Evolutionary conservation across 2,113 vertebrate genomes (phyloP), one percentile per base, ranked within the genome.

Genomic region (Corythornis madagascariensis): DNA sequence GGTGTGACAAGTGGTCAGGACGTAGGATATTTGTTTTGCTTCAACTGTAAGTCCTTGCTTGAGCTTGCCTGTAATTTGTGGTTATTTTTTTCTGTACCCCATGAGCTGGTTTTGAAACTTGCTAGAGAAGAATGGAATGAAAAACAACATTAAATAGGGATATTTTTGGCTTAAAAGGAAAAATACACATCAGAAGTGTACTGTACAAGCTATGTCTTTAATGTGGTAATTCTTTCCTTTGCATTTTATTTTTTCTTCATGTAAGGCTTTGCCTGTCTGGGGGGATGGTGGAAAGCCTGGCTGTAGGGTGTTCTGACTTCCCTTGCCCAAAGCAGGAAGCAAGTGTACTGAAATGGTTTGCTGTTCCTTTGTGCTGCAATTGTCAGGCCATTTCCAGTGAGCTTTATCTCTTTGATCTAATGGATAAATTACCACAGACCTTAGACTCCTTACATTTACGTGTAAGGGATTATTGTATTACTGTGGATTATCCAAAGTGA

Each of bases 31-130:
- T 40, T 56, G 28, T 17, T 35, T n/a, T 43, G 20, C 29, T 29
- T 33, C 26, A 56, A 1, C n/a, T 56, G 35, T 7, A 13, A 29
- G 24, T 4, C 12, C 3, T 1, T 18, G 25, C 57, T 63, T 0
- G 1, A 64, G 63, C 22, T 72, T 25, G 31, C 52, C 57, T 1
- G 1, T 29, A 5, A n/a, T 33, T n/a, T 9, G 13, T 6, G 15
- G 22, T 70, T 77, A 3, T 26, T 83, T 61, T 59, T 55, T 56
- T 33, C 2, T 31, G 24, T 42, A 15, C 72, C 13, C 10, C 48
- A 20, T 2, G 9, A 73, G 24, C 29, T n/a, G 63, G 12, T 67
- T 90, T 56, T 11, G 7, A 60, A 86, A 67, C 7, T 11, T 16
- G 16, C 55, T 81, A 6, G 1, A n/a, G 56, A 57, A 64, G 47